phyloP scores from a whole-genome alignment of 2,888 invertebrate genomes.

The Lithophane semibrunnea region DNA sequence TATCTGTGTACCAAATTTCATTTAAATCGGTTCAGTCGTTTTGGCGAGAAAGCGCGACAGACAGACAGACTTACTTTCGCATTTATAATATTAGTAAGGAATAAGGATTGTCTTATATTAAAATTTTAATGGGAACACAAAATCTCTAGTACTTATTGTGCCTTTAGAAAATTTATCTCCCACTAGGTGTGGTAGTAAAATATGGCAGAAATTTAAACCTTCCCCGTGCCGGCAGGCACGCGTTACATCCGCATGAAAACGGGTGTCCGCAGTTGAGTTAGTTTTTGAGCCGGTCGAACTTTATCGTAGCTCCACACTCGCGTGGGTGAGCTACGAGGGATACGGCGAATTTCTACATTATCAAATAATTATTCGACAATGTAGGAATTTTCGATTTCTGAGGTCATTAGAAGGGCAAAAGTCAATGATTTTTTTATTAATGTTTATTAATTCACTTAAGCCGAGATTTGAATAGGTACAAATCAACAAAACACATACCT shows the following conservation, averaged over 20 bases:
- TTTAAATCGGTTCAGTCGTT: too few relatives aligned
- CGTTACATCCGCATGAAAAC: constrained; percentile 12
- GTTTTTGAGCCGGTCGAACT: constrained; percentile 24
- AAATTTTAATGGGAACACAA: background rate
- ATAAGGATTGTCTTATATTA: background rate
- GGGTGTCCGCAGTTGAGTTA: constrained; percentile 6
- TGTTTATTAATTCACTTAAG: background rate
- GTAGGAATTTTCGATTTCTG: background rate
- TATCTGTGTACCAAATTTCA: too few relatives aligned
- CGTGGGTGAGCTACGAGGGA: background rate
- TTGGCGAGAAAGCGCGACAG: too few relatives aligned
- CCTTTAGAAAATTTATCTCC: background rate
- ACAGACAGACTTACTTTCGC: too few relatives aligned
- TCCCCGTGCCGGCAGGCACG: constrained; percentile 17
- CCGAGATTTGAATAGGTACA: background rate
- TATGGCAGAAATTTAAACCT: constrained; percentile 9
- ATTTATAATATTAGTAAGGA: too few relatives aligned
- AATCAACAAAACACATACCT: background rate
- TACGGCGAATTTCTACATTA: background rate
- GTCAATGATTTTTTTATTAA: background rate
- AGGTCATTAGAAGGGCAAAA: background rate
- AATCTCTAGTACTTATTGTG: background rate
- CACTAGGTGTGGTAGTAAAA: background rate
- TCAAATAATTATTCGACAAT: background rate
- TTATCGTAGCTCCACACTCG: background rate